Evolutionary conservation across 2,797 vertebrate species (phyloP).

Genomic region (Macropodus opercularis): DNA sequence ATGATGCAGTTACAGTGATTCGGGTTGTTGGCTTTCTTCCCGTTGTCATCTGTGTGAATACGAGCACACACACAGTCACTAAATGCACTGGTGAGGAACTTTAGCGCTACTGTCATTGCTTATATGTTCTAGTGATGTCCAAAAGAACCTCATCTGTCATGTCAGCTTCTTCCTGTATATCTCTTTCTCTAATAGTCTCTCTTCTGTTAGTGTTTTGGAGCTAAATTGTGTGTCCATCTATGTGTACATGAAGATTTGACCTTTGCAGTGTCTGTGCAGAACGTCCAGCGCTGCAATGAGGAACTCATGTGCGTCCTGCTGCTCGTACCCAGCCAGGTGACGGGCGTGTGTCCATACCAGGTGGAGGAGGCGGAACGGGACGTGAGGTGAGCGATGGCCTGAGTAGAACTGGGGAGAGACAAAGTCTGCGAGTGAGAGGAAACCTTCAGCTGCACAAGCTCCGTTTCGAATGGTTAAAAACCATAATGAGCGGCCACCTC

Average conservation of each 20-base stretch:
- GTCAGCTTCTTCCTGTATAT: no score
- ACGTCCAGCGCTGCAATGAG: conserved; percentile 98
- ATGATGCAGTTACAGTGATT: conserved; percentile 98
- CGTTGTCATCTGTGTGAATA: conserved; percentile 85
- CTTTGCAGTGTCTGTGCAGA: conserved; percentile 98
- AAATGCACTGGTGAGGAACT: conserved; percentile 38
- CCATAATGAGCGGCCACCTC: conserved; percentile 79
- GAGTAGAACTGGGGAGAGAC: conserved; percentile 92
- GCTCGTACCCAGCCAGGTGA: conserved; percentile 97
- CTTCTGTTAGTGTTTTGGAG: no score
- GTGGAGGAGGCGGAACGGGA: conserved; percentile 98
- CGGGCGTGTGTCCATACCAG: conserved; percentile 98
- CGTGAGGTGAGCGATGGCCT: conserved; percentile 96
- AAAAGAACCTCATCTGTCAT: conserved; percentile 3
- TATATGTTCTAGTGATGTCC: conserved; percentile 14
- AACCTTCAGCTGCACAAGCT: neutral
- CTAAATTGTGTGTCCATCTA: neutral
- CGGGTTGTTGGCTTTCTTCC: conserved; percentile 97
- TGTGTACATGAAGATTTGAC: conserved; percentile 44
- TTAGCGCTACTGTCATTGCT: conserved; percentile 14
- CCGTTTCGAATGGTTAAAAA: neutral
- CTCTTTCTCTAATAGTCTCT: no score
- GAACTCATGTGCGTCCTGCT: conserved; percentile 98
- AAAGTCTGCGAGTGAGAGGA: neutral
- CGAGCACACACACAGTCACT: conserved; percentile 21